Base-by-base conservation (phyloP, 2,888 invertebrate genomes). In the Parnassius orleans region DNA sequence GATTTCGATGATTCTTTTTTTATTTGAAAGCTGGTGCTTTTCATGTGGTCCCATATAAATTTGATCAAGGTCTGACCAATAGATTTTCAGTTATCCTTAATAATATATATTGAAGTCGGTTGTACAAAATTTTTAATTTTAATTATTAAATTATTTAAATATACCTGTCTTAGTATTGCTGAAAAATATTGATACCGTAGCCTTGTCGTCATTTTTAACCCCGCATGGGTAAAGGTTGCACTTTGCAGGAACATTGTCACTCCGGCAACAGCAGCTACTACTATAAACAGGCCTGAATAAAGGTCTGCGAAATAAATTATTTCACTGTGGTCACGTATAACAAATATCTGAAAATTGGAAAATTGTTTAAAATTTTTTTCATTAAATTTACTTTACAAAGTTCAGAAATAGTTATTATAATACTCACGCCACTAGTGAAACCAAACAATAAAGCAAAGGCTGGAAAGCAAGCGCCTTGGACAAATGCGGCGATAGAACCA, bases 161-260 rank as follows among this genome's bases (percentile, higher is more conserved):
- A 15, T 51, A 90, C 92, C 77, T 92, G 95, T 78, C 84, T 91
- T 43, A 95, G 72, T 79, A 94, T 87, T 15, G 93, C 92, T 1
- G 80, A 81, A 63, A 92, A 92, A 71, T 92, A 86, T 72, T 87
- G 78, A 73, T 84, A 80, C 62, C 94, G 84, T 12, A 94, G 75
- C 54, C 96, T 87, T 1, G 94, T 92, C 0, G 97, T 97, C 87
- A 97, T 93, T 61, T 93, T 93, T 2, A 96, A 95, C 0, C 97
- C 97, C 0, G 97, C 95, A 33, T 93, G 87, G 1, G 95, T 95
- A 77, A 97, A 96, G 79, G 95, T 93, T 68, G 93, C 94, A 67
- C 95, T 93, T 80, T 95, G 95, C 0, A 94, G 77, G 72, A 94
- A 94, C 70, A 94, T 94, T 7, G 95, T 93, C 1, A 94, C 68